Evolutionary conservation across 1,140 invertebrate species (phyloP).

Genomic region (Lysiphlebus fabarum): DNA sequence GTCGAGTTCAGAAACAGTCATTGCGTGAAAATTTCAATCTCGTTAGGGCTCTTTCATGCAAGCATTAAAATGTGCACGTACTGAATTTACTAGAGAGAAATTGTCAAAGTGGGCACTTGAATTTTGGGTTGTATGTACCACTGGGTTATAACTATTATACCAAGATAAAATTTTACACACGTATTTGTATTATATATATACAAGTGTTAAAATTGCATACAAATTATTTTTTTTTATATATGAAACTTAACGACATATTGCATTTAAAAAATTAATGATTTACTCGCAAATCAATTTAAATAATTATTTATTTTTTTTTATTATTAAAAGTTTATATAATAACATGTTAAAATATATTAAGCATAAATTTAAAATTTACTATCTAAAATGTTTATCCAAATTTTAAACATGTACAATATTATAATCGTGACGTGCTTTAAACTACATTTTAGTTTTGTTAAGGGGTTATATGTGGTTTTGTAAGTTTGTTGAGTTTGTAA

Average conservation of each 20-base stretch:
- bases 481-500: slow-evolving; percentile 12
- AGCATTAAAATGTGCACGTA: slow-evolving; percentile 17
- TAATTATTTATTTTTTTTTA: no score
- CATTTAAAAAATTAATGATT: no score
- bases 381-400: no score
- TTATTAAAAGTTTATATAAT: no score
- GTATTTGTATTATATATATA: neutral
- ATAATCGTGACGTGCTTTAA: slow-evolving; percentile 11
- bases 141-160: neutral
- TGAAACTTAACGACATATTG: no score
- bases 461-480: neutral
- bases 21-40: slow-evolving; percentile 12
- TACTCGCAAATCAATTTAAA: no score
- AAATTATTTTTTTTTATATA: neutral
- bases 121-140: slow-evolving; percentile 20
- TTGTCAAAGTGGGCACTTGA: slow-evolving; percentile 21
- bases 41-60: slow-evolving; percentile 14
- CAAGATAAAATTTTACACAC: neutral
- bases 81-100: slow-evolving; percentile 4
- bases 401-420: no score
- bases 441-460: slow-evolving; percentile 13
- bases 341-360: no score
- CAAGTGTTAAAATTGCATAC: slow-evolving; percentile 6
- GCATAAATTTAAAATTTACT: no score
- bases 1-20: neutral